Evolutionary conservation across 2,797 vertebrate genomes (phyloP).

Genomic region (Premnoplex brunnescens): DNA sequence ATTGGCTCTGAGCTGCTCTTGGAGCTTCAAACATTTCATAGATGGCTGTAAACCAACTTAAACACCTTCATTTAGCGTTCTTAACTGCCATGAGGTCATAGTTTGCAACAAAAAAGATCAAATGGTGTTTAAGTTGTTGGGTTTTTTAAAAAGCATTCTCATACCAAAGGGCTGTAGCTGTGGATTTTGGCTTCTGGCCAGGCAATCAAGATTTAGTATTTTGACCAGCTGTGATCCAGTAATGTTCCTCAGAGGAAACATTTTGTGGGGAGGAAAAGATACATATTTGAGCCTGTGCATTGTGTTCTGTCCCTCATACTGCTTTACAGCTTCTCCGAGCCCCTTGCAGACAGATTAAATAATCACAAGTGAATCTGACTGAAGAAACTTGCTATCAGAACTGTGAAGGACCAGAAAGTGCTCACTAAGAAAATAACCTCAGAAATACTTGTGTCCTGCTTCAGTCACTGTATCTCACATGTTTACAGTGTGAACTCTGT

Average conservation of each 20-base stretch:
- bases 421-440: not conserved
- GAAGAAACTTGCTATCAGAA: not conserved
- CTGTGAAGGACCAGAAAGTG: not conserved
- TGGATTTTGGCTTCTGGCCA: conserved; percentile 72
- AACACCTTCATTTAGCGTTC: conserved; percentile 68
- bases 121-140: conserved; percentile 51
- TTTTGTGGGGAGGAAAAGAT: conserved; percentile 65
- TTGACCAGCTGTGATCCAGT: conserved; percentile 75
- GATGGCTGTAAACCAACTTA: conserved; percentile 74
- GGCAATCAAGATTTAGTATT: conserved; percentile 71
- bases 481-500: not conserved
- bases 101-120: conserved; percentile 64
- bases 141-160: conserved; percentile 35
- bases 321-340: conserved; percentile 26
- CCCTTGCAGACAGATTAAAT: conserved; percentile 44
- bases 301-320: conserved; percentile 31
- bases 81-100: conserved; percentile 71
- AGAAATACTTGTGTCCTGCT: not conserved
- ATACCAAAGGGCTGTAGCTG: conserved; percentile 63
- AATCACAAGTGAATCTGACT: not conserved
- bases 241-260: conserved; percentile 70
- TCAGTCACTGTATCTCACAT: not conserved
- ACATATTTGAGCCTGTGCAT: conserved; percentile 52
- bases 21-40: conserved; percentile 69
- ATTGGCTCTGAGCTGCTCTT: conserved; percentile 34